Conservation (phyloP, 2,113 vertebrate species). For the Nerophis lumbriciformis region DNA sequence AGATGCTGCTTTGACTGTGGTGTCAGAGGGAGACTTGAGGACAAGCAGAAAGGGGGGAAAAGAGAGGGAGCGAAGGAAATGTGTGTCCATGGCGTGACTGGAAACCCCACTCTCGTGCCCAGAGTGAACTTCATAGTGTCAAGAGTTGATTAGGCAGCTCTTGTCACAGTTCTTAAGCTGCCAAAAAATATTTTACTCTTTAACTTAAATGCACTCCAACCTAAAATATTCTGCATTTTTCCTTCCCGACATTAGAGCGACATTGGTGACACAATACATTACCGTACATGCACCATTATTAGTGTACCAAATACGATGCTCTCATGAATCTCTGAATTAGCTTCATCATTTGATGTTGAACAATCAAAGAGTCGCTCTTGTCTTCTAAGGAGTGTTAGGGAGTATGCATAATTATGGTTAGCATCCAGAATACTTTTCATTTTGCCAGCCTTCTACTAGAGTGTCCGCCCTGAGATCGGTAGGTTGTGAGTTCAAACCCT, state of each 20-base stretch:
- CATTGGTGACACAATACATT: not conserved
- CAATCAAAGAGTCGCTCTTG: too few species aligned
- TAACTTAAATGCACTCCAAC: conserved; percentile 11
- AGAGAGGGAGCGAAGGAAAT: conserved; percentile 20
- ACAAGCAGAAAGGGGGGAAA: conserved; percentile 4
- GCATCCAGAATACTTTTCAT: too few species aligned
- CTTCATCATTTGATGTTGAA: too few species aligned
- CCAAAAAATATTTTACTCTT: not conserved
- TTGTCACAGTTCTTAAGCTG: conserved; percentile 20
- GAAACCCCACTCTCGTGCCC: conserved; percentile 9
- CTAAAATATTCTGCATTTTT: conserved; percentile 8
- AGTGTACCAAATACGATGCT: too few species aligned
- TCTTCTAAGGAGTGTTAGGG: too few species aligned
- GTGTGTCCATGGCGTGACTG: conserved; percentile 17
- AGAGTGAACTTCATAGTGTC: conserved; percentile 22
- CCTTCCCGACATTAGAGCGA: not conserved
- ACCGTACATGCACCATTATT: too few species aligned
- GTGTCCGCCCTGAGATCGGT: too few species aligned
- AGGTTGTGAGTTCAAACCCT: too few species aligned
- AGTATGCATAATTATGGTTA: too few species aligned
- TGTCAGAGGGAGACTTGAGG: conserved; percentile 33
- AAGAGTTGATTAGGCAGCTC: conserved; percentile 37
- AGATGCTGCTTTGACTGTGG: conserved; percentile 27
- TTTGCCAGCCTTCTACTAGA: too few species aligned
- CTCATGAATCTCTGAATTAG: too few species aligned